Base-by-base conservation (phyloP, 2,113 vertebrate genomes). In the Plecturocebus donacophilus region DNA sequence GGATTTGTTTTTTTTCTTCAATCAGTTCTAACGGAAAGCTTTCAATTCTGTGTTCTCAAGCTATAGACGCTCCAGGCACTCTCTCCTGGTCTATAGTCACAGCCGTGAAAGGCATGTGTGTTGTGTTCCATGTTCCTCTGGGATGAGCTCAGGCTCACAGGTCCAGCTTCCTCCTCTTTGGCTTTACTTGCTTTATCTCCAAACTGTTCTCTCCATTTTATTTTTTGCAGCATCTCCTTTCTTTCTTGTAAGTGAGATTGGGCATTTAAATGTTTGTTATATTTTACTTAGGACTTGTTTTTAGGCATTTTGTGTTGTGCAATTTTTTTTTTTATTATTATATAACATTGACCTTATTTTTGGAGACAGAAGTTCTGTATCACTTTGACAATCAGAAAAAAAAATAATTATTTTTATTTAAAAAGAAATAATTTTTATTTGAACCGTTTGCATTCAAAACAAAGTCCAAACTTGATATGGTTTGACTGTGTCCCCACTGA, bases 341-440 rank as follows among this genome's bases (percentile, higher is more conserved):
- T 35, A n/a, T n/a, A 73, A 56, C 30, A 35, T 32, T 21, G 23
- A 73, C 20, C 52, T 73, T 85, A 85, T 38, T 68, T 86, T 68
- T 30, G 54, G 40, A 90, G 32, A 73, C 21, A 84, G 83, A 88
- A 83, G 32, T 1, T 64, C 68, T 17, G 14, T 4, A 20, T 71
- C 17, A 42, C 42, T 91, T 82, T 84, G 70, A 45, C 23, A 49
- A 92, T 35, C 35, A 77, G 40, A 82, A 90, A 82, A 56, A 56
- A 17, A 30, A 64, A 30, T 61, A 2, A 0, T 14, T 27, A 49
- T 77, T 61, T 49, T 54, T 40, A 68, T 32, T 68, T 56, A 38
- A 76, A 83, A 90, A 58, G n/a, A 75, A 84, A 47, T 23, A 81
- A 52, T n/a, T 66, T 81, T 42, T 73, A 82, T 56, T 75, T 40